Evolutionary conservation across 2,888 invertebrate species (phyloP), one percentile per base, ranked within the genome.

Genomic region (Hyposoter didymator): DNA sequence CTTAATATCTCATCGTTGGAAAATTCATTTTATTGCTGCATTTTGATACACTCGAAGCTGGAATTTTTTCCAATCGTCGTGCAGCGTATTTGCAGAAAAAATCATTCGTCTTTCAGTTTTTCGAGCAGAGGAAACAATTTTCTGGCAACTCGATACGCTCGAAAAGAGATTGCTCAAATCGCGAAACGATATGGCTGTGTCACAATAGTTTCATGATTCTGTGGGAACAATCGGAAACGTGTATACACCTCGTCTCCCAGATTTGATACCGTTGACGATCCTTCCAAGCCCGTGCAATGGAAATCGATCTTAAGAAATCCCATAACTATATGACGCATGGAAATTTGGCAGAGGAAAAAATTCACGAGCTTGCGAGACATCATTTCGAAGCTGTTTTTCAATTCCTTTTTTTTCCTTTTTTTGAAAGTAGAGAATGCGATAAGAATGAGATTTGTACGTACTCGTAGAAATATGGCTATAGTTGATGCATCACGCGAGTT

Each of bases 141-240:
- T 14, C 32, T 28, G 28, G 19, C 1, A 22, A 72, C 49, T 62
- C 32, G 47, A 32, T 43, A 35, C 17, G 22, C 28, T 35, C 22
- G 43, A 55, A 52, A 28, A 55, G 55, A 47, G 22, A 35, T 14
- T 12, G 19, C 47, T 35, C 17, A 22, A 59, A 66, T 22, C 75
- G 45, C 28, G 52, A 73, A 76, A 43, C 28, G 62, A 47, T 19
- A 17, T 69, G 47, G 32, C 59, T 74, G 12, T 74, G 12, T 47
- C 64, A 43, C 78, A 74, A 64, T 74, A 28, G 32, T 84, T 78
- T 82, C 78, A 52, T 52, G 59, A 66, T 73, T 64, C 69, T 69
- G 47, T 17, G n/a, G 64, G 55, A 78, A 62, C 45, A 78, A 82
- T 79, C 78, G 78, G 19, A 28, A 62, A 72, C 47, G 17, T 49